phyloP scores from a whole-genome alignment of 2,888 invertebrate species.

The Tinea trinotella region DNA sequence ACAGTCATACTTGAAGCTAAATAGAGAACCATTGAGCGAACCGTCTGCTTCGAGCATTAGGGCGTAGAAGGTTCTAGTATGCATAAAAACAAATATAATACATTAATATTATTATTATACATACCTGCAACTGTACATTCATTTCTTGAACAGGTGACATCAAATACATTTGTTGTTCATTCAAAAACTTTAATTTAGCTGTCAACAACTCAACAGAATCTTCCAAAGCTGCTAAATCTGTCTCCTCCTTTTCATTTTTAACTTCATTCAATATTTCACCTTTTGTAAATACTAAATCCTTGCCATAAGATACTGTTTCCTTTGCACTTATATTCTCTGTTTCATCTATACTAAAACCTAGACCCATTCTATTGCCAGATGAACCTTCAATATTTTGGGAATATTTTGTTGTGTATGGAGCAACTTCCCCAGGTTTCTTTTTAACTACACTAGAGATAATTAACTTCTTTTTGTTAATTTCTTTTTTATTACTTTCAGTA shows the following conservation, averaged over 20 bases:
- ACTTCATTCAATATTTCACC: slow-evolving; percentile 63
- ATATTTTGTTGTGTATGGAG: slow-evolving; percentile 61
- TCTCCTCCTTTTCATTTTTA: slow-evolving; percentile 41
- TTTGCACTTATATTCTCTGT: slow-evolving; percentile 35
- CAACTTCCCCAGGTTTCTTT: slow-evolving; percentile 39
- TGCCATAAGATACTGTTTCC: slow-evolving; percentile 52
- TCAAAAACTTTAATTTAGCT: slow-evolving; percentile 68
- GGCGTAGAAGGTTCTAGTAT: no score
- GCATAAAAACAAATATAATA: no score
- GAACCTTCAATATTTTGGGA: slow-evolving; percentile 58
- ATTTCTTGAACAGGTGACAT: slow-evolving; percentile 70
- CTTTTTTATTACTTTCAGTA: slow-evolving; percentile 45
- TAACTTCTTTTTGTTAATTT: slow-evolving; percentile 46
- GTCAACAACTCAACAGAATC: slow-evolving; percentile 53
- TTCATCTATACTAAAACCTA: slow-evolving; percentile 40
- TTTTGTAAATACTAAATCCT: slow-evolving; percentile 63
- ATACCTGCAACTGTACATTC: slow-evolving; percentile 72
- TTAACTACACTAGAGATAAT: slow-evolving; percentile 57
- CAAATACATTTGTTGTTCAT: slow-evolving; percentile 51
- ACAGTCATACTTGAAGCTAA: no score
- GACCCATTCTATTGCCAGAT: slow-evolving; percentile 56
- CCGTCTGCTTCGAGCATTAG: no score
- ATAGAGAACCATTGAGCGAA: no score
- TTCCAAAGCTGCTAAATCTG: slow-evolving; percentile 30
- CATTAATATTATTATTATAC: no score